Percentiles rank a stretch among this genome's conserved stretches.
These are phyloP conservation scores for human (Homo sapiens) DNA, from an alignment of 2,113 vertebrate genomes.

Conservation along the genomic window GRCh38 chr13:70191001-70191500, in stretches of 20 bases:
- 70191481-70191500: background rate
- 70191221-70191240: background rate
- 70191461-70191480: background rate
- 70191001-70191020: background rate
- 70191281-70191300: conserved; percentile 15
- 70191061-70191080: background rate
- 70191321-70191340: background rate
- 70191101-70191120: background rate
- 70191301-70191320: conserved; percentile 30
- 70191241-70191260: conserved; percentile 27
- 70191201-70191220: background rate
- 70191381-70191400: background rate
- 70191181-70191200: background rate
- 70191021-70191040: background rate
- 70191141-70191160: background rate
- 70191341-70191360: conserved; percentile 18
- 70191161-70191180: background rate
- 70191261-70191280: conserved; percentile 49
- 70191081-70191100: background rate
- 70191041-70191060: background rate
- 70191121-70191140: background rate
- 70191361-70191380: background rate
- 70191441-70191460: background rate
- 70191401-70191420: background rate
- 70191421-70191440: background rate